Base-by-base conservation (phyloP, 2,888 invertebrate species). In the Lydus trimaculatus region DNA sequence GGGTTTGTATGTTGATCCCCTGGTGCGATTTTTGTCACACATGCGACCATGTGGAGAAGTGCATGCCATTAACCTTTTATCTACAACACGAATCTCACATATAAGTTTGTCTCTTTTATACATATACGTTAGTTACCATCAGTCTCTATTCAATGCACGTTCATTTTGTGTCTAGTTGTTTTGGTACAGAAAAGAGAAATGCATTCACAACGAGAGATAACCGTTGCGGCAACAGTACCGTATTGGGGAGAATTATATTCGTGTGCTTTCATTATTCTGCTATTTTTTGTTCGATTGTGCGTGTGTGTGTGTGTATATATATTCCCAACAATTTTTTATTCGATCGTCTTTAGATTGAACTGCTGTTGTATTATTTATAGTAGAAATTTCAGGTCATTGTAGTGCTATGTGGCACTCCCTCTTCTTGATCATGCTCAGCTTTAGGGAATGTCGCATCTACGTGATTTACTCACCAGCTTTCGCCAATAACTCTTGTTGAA, bases 11-110 rank as follows among this genome's bases (percentile, higher is more conserved):
- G 23, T 58, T 63, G 69, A 64, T 64, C 74, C 74, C 73, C 68
- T 43, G 66, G 65, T 65, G 67, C 68, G 69, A 72, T 74, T 77
- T 77, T 78, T 77, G 78, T 80, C 78, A 73, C 78, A 77, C 77
- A 78, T 76, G 73, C 74, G 67, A 69, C 61, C 70, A 67, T 70
- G 67, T 68, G 68, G 69, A 63, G 74, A 52, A 77, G 72, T 76
- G 76, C 75, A 76, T 77, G 79, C 78, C 78, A 78, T 79, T 80
- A 80, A 79, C 79, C 79, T 80, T 78, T 80, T 80, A 80, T 79
- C 79, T 74, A 64, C 64, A 72, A 66, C 72, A 76, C 73, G 73
- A 75, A 79, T 79, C 77, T 78, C 75, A 71, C 75, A 76, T 75
- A 78, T 77, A 76, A 43, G 43, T 43, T 43, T 43, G 43, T 43